These are phyloP conservation scores for Tachina lurida DNA, from an alignment of 2,888 invertebrate genomes.

Conservation along the genomic window DNA sequence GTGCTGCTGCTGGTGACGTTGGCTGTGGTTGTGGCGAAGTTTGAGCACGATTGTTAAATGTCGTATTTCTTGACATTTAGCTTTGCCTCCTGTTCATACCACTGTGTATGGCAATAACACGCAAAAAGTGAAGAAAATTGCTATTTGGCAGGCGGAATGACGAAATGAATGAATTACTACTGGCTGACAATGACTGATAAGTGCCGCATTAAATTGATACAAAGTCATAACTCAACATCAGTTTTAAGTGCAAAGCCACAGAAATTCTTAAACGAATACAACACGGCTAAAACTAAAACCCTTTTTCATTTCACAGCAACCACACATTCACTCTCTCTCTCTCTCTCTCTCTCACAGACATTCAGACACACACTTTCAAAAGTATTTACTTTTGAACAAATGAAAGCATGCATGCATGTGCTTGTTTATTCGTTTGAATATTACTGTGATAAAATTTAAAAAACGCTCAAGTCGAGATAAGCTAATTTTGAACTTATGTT, in stretches of 20 bases:
- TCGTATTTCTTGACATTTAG: constrained; percentile 41
- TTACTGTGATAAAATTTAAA: background rate
- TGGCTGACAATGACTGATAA: constrained; percentile 72
- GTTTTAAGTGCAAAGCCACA: constrained; percentile 43
- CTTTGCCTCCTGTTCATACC: constrained; percentile 16
- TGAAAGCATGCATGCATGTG: background rate
- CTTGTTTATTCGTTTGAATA: background rate
- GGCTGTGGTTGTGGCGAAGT: background rate
- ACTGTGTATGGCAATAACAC: background rate
- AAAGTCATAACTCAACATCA: constrained; percentile 73
- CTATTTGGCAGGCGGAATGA: constrained; percentile 27
- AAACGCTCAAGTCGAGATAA: too few species aligned
- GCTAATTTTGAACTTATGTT: too few species aligned
- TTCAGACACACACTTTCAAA: background rate
- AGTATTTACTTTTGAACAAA: background rate
- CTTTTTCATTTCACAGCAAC: constrained; percentile 25
- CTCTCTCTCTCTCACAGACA: background rate
- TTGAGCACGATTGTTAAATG: constrained; percentile 7
- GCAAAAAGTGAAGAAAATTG: constrained; percentile 23
- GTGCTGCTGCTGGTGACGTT: background rate
- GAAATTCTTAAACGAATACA: constrained; percentile 18
- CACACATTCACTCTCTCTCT: background rate
- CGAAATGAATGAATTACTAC: constrained; percentile 40
- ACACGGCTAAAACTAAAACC: constrained; percentile 47
- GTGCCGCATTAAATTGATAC: constrained; percentile 73